Evolutionary conservation across 2,113 vertebrate genomes (phyloP).

Genomic region (Tenrec ecaudatus): DNA sequence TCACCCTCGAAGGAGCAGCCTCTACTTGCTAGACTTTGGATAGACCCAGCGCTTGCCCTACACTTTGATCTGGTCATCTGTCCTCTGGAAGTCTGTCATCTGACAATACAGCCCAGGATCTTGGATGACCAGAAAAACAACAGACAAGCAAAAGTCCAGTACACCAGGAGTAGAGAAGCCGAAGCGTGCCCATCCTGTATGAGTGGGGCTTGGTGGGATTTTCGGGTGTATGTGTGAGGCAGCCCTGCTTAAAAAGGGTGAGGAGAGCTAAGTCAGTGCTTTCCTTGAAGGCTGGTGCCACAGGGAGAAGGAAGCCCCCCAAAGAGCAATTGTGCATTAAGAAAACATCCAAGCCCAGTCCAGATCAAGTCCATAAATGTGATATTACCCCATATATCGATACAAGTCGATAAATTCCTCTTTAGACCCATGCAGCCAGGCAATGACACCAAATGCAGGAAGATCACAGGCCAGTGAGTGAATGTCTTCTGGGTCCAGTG

Average conservation of each 20-base stretch:
- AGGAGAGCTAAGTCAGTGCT: constrained; percentile 2
- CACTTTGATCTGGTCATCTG: constrained; percentile 17
- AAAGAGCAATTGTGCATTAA: no score
- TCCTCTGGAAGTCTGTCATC: constrained; percentile 50
- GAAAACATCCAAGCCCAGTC: no score
- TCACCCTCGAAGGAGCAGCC: not conserved
- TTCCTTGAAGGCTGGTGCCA: not conserved
- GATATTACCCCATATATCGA: no score
- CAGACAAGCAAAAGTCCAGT: constrained; percentile 15
- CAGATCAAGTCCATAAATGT: no score
- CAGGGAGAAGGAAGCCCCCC: not conserved
- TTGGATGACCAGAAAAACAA: constrained; percentile 40
- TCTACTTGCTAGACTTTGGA: not conserved
- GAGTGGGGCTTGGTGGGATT: constrained; percentile 31
- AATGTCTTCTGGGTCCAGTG: no score
- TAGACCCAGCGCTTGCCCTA: not conserved
- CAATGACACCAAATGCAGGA: no score
- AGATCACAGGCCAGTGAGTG: no score
- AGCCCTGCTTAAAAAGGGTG: constrained; percentile 18
- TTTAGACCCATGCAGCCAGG: no score
- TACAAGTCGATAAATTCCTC: no score
- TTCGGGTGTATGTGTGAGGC: constrained; percentile 48
- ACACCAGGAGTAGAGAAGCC: constrained; percentile 65
- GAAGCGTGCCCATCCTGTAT: constrained; percentile 51
- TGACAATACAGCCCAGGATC: constrained; percentile 42